Evolutionary conservation across 2,797 vertebrate species (phyloP), one percentile per base, ranked within the genome.

Genomic region (Centropyge bicolor): DNA sequence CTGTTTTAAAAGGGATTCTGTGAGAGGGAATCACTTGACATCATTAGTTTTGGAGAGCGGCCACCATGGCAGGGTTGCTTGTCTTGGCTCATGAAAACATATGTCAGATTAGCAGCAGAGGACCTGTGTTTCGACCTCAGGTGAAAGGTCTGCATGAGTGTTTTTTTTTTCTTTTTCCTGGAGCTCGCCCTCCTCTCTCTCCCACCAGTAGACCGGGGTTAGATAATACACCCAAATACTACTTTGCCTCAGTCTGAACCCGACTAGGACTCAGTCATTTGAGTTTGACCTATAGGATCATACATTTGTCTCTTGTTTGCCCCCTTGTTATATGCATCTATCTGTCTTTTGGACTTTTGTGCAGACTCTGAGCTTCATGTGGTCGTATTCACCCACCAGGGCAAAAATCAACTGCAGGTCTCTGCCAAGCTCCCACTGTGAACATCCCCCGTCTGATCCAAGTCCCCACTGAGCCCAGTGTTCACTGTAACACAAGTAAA

Each of bases 11-110:
- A 83, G 87, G 87, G 91, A 92, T 93, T 95, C 91, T 93, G 91
- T 93, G 89, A 60, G 92, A 87, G 93, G 91, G 93, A 94, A 95
- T 94, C 94, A 95, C 93, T 96, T 95, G 95, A 95, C 94, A 95
- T 95, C 93, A 94, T 95, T 95, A 92, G 94, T 93, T 95, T 93
- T 95, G 93, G 93, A 94, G 93, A 93, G 92, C 82, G 70, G 94
- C 93, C 94, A 95, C 92, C 91, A 90, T 94, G 93, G 91, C 92
- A 86, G 91, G 88, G 91, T 91, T 89, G 90, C 92, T 94, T 95
- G 94, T 94, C 91, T 93, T 93, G 94, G 92, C 90, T 93, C 91
- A 94, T 88, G 93, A 94, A 94, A 95, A 95, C 94, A 95, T 79
- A 88, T 94, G 94, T 95, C 89, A 85, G 85, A 93, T 92, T 92